Base-by-base conservation (phyloP, 64 coral and sea anemone genomes). In the Astreopora myriophthalma region DNA sequence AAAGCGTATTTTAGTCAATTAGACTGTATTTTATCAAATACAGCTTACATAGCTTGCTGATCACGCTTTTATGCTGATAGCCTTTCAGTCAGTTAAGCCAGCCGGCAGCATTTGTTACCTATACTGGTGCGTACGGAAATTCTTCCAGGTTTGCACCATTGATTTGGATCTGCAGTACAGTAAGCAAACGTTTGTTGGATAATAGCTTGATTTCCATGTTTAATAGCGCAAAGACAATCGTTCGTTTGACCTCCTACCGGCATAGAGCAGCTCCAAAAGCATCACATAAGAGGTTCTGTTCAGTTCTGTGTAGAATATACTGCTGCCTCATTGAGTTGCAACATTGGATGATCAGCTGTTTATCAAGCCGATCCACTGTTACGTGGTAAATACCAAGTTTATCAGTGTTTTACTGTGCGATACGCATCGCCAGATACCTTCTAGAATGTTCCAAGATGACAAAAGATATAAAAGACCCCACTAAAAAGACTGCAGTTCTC, bases 351-450 rank as follows among this genome's bases (percentile, higher is more conserved):
- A 65, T 61, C 16, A n/a, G 8, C 17, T 80, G 28, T 34, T 80
- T 38, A 73, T 35, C 34, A 38, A 37, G 34, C 37, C 32, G 12
- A 73, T 73, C 19, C 31, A 73, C 3, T 73, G 16, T 24, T 22
- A 3, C 24, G 20, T 64, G 22, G 10, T 77, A 23, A 78, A 78
- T 78, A 51, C 26, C 42, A 28, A 49, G 20, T 78, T 78, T 78
- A 78, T 78, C 75, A 2, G 27, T 30, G 48, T 52, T 27, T 5
- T 8, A 13, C 79, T 16, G 20, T 24, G n/a, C 51, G 32, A 83
- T 63, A 64, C 57, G 51, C 57, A 83, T 83, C 55, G 30, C 17
- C 55, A 64, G 61, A 83, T 83, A 64, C 79, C 79, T 83, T 83
- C 79, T 83, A 63, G 79, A 83, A 83, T 83, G 29, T 64, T 83